Evolutionary conservation across 2,797 vertebrate genomes (phyloP).

Genomic region (Cyprinodon diabolis): DNA sequence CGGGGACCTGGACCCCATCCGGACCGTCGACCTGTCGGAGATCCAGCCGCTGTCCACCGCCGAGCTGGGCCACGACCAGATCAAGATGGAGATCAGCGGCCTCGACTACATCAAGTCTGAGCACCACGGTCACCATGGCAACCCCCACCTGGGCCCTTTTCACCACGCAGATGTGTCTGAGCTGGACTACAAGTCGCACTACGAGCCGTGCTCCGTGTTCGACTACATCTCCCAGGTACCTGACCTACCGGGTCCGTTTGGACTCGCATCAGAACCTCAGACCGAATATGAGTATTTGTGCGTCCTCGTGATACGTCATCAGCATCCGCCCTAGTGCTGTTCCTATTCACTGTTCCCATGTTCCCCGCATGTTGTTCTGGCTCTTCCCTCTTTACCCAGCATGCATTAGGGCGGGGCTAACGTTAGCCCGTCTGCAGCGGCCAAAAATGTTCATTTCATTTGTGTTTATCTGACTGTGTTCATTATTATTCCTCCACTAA

Average conservation of each 20-base stretch:
- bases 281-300: too few relatives aligned
- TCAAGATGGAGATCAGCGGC: slow-evolving; percentile 86
- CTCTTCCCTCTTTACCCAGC: too few relatives aligned
- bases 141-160: slow-evolving; percentile 63
- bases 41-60: slow-evolving; percentile 83
- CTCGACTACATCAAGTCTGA: slow-evolving; percentile 85
- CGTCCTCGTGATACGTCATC: too few relatives aligned
- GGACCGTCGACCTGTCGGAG: slow-evolving; percentile 80
- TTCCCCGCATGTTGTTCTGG: too few relatives aligned
- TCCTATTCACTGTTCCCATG: too few relatives aligned
- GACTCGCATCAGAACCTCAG: too few relatives aligned
- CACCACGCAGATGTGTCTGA: slow-evolving; percentile 68
- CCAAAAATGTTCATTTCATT: too few relatives aligned
- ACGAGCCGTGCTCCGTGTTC: slow-evolving; percentile 80
- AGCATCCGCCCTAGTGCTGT: too few relatives aligned
- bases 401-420: too few relatives aligned
- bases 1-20: slow-evolving; percentile 76
- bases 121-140: slow-evolving; percentile 73
- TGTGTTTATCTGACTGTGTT: too few relatives aligned
- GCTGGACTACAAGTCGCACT: slow-evolving; percentile 82
- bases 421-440: too few relatives aligned
- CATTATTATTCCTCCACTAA: too few relatives aligned
- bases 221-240: slow-evolving; percentile 83
- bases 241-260: not conserved
- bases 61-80: slow-evolving; percentile 81